Percentiles rank a stretch among this genome's conserved stretches.
Evolutionary conservation across 2,113 vertebrate species (phyloP).

Genomic region (Phalacrocorax aristotelis): DNA sequence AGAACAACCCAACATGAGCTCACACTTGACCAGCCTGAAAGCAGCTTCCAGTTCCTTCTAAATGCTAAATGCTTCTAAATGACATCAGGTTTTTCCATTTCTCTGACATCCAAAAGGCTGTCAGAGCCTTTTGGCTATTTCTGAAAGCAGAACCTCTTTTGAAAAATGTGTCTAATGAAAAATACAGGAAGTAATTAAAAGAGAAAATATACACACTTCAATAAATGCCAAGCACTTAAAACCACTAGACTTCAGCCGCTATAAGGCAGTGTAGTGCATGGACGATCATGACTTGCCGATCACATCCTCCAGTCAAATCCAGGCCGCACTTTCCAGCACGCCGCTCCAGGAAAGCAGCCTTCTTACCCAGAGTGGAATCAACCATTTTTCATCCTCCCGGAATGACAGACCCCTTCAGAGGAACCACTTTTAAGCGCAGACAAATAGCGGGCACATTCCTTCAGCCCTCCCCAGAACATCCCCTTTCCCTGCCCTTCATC

Average conservation of each 20-base stretch:
- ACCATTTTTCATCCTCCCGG: slow-evolving; percentile 65
- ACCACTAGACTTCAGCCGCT: fast-evolving
- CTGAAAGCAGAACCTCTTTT: background rate
- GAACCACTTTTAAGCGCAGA: background rate
- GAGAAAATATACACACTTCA: background rate
- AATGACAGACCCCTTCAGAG: slow-evolving; percentile 16
- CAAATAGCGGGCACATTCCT: slow-evolving; percentile 13
- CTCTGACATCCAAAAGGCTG: background rate
- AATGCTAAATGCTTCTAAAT: too few species aligned
- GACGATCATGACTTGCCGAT: too few species aligned
- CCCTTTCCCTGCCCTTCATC: background rate
- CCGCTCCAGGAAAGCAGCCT: background rate
- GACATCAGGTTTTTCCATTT: fast-evolving
- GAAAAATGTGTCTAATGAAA: fast-evolving
- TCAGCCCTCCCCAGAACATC: background rate
- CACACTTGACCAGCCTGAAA: too few species aligned
- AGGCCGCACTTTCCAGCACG: background rate
- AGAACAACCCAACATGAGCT: background rate
- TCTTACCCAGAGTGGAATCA: slow-evolving; percentile 28
- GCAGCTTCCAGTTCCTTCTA: background rate
- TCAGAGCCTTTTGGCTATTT: background rate
- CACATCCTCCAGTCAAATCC: background rate
- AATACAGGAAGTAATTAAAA: background rate
- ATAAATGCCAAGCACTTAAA: too few species aligned
- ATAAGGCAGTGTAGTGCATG: fast-evolving